Percentiles rank a stretch among this genome's conserved stretches.
phyloP scores from a whole-genome alignment of 2,113 vertebrate species.

The Sander lucioperca region DNA sequence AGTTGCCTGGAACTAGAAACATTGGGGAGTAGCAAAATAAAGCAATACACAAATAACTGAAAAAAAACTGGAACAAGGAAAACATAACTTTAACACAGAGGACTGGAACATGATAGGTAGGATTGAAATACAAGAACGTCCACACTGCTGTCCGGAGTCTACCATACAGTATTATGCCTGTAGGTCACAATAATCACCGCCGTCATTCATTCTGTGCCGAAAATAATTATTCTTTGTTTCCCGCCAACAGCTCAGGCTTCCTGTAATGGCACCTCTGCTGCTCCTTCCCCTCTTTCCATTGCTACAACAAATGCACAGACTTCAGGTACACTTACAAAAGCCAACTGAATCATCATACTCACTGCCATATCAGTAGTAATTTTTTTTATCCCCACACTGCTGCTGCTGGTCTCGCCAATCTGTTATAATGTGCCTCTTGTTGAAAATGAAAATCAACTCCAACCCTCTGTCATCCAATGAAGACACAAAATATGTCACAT shows the following conservation, averaged over 20 bases:
- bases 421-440: background rate
- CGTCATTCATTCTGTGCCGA: background rate
- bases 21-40: too few species aligned
- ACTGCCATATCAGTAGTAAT: background rate
- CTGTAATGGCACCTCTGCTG: background rate
- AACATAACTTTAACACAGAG: too few species aligned
- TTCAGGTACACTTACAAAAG: slow-evolving; percentile 32
- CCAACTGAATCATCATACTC: background rate
- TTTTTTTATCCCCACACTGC: background rate
- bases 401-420: background rate
- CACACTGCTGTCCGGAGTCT: background rate
- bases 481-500: background rate
- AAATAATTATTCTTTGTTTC: background rate
- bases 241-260: slow-evolving; percentile 48
- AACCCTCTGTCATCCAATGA: too few species aligned
- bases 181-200: background rate
- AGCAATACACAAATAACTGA: too few species aligned
- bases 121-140: background rate
- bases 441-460: too few species aligned
- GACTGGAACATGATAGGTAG: too few species aligned
- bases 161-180: background rate
- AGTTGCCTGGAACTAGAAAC: too few species aligned
- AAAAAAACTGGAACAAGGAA: too few species aligned
- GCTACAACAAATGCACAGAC: slow-evolving; percentile 15
- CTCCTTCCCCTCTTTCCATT: background rate